Conservation (phyloP, 1,140 invertebrate genomes). For the Acromyrmex charruanus region DNA sequence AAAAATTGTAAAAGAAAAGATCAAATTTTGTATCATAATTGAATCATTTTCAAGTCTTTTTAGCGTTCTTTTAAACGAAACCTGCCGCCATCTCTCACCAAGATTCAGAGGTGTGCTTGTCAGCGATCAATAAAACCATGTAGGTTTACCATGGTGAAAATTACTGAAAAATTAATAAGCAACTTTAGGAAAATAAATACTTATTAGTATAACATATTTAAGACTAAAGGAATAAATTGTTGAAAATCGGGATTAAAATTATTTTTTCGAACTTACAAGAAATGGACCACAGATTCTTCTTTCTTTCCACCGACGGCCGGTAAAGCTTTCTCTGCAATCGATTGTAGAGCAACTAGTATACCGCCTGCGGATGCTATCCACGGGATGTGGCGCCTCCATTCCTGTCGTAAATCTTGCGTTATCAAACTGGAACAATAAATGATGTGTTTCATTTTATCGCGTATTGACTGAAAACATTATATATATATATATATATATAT, state of each 20-base stretch:
- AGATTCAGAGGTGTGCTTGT: constrained; percentile 3
- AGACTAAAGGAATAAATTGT: not conserved
- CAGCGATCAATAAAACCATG: constrained; percentile 32
- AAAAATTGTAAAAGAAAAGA: not conserved
- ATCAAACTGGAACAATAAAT: not conserved
- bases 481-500: too few species aligned
- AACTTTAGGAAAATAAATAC: not conserved
- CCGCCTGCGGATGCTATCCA: constrained; percentile 27
- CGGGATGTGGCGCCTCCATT: constrained; percentile 51
- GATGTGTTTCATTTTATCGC: not conserved
- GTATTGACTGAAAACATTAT: not conserved
- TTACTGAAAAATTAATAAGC: not conserved
- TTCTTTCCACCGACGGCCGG: constrained; percentile 33
- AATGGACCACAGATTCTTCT: not conserved
- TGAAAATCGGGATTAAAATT: not conserved
- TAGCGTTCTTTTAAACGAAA: not conserved
- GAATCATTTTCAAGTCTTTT: not conserved
- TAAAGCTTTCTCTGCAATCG: constrained; percentile 55
- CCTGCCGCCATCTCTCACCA: constrained; percentile 57
- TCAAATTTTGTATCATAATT: constrained; percentile 3
- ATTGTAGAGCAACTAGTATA: constrained; percentile 38
- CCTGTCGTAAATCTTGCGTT: not conserved
- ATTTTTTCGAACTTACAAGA: not conserved
- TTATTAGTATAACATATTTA: not conserved
- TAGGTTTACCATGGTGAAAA: not conserved